Evolutionary conservation across 2,113 vertebrate genomes (phyloP).

Genomic region (Gnathonemus longibarbis): DNA sequence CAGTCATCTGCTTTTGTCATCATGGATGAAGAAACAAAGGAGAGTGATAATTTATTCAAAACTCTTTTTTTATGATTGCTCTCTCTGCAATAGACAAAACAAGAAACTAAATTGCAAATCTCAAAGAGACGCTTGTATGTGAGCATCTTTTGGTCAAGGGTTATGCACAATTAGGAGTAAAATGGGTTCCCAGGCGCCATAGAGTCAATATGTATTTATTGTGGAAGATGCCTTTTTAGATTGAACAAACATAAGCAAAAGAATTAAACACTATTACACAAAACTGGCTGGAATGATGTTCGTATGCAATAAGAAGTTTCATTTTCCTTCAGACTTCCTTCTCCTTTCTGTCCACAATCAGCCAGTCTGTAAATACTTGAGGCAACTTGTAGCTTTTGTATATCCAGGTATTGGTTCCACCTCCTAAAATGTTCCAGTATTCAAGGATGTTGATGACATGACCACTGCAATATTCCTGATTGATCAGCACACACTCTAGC

Average conservation of each 20-base stretch:
- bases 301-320: not conserved
- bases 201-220: not conserved
- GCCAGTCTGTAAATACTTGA: not conserved
- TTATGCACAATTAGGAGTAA: not conserved
- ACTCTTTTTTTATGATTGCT: not conserved
- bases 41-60: not conserved
- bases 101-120: not conserved
- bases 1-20: not conserved
- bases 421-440: not conserved
- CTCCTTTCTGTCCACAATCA: not conserved
- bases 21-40: not conserved
- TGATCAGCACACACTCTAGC: not conserved
- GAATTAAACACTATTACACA: not conserved
- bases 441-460: not conserved
- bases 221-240: not conserved
- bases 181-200: not conserved
- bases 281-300: not conserved
- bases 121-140: not conserved
- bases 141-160: not conserved
- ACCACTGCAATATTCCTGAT: not conserved
- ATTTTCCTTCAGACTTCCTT: not conserved
- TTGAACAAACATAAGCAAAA: not conserved
- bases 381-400: not conserved
- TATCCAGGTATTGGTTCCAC: not conserved
- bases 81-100: not conserved